These are phyloP conservation scores for Bombus waltoni DNA, from an alignment of 1,140 invertebrate genomes.

Conservation along the genomic window DNA sequence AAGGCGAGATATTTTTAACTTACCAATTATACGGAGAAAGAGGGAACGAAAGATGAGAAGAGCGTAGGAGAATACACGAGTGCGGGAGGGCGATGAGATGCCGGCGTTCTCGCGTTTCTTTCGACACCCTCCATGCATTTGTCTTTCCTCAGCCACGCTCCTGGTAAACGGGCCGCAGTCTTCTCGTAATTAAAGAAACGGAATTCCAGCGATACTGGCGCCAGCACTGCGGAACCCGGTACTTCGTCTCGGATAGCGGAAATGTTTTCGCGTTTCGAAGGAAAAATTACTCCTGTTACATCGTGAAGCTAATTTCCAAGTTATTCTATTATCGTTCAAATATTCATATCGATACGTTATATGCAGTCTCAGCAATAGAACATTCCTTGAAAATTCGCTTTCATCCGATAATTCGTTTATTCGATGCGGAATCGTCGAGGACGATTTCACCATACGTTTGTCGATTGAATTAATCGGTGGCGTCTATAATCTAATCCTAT, in stretches of 20 bases:
- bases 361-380: background rate
- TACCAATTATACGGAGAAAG: constrained; percentile 59
- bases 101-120: constrained; percentile 62
- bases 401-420: background rate
- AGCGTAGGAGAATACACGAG: constrained; percentile 7
- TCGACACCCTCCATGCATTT: constrained; percentile 53
- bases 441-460: constrained; percentile 12
- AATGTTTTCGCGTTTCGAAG: constrained; percentile 33
- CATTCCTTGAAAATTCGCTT: background rate
- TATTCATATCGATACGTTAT: background rate
- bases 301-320: background rate
- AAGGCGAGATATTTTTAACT: constrained; percentile 68
- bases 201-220: constrained; percentile 55
- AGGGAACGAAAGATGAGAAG: background rate
- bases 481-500: background rate
- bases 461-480: constrained; percentile 33
- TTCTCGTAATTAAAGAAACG: constrained; percentile 68
- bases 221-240: background rate
- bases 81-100: constrained; percentile 47
- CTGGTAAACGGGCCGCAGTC: constrained; percentile 48
- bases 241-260: constrained; percentile 8
- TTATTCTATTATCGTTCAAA: too few relatives aligned
- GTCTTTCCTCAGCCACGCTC: constrained; percentile 61
- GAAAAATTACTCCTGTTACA: background rate
- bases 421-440: background rate